Conservation (phyloP, 1,140 invertebrate genomes). For the Drosophila sturtevanti region DNA sequence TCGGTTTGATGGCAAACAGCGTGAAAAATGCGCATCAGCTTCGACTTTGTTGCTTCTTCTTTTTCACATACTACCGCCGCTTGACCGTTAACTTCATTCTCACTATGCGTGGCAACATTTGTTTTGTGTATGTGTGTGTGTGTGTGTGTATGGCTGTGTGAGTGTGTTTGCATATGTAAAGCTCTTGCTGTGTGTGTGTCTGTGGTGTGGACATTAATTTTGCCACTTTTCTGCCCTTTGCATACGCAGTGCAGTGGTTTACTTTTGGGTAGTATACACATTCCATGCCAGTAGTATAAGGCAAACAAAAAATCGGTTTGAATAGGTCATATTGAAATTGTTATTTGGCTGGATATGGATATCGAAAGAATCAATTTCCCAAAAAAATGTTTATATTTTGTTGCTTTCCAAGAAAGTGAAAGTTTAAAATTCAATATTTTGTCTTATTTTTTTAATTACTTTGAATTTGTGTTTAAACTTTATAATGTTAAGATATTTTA, state of each 20-base stretch:
- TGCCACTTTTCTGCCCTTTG: conserved; percentile 54
- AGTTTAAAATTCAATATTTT: too few relatives aligned
- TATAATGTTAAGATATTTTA: too few relatives aligned
- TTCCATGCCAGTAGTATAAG: conserved; percentile 32
- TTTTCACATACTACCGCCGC: conserved; percentile 2
- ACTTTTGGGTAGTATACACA: conserved; percentile 16
- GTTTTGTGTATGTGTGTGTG: conserved; percentile 21
- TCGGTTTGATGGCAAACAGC: conserved; percentile 32
- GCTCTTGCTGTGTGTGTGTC: conserved; percentile 25
- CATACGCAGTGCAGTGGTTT: conserved; percentile 45
- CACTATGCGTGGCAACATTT: conserved; percentile 58
- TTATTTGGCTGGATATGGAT: neutral
- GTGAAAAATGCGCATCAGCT: conserved; percentile 46
- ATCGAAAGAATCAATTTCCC: neutral
- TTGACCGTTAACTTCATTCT: conserved; percentile 47
- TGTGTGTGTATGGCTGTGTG: conserved; percentile 6
- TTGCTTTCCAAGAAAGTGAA: too few relatives aligned
- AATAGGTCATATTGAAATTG: conserved; percentile 6
- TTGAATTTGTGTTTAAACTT: too few relatives aligned
- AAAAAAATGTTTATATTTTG: too few relatives aligned
- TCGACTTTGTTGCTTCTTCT: conserved; percentile 7
- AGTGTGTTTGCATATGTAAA: conserved; percentile 21
- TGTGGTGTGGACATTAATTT: conserved; percentile 58
- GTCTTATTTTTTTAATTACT: too few relatives aligned
- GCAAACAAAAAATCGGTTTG: neutral